These are phyloP conservation scores for Ricordea florida DNA, from an alignment of 92 coral and sea anemone genomes.

Conservation along the genomic window DNA sequence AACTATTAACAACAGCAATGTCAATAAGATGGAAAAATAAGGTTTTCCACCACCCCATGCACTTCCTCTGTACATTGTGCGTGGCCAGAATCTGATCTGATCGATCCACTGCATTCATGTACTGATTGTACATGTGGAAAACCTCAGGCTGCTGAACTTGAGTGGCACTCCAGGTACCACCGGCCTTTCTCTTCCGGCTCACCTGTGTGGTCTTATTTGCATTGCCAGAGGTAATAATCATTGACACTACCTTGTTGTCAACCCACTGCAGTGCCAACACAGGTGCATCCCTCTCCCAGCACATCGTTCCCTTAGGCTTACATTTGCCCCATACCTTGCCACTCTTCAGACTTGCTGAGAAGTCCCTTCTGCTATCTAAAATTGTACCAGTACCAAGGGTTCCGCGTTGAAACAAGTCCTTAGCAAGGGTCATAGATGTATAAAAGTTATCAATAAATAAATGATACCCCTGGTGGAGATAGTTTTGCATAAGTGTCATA, in stretches of 20 bases:
- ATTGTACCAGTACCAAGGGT: slow-evolving; percentile 48
- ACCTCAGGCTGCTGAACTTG: slow-evolving; percentile 28
- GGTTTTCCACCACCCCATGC: neutral
- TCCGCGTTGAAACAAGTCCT: slow-evolving; percentile 23
- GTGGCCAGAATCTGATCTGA: slow-evolving; percentile 29
- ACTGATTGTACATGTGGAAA: slow-evolving; percentile 19
- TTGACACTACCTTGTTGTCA: slow-evolving; percentile 38
- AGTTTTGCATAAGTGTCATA: slow-evolving; percentile 22
- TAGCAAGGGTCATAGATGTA: slow-evolving; percentile 23
- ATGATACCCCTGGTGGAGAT: slow-evolving; percentile 61
- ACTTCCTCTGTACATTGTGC: neutral
- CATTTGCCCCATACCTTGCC: slow-evolving; percentile 51
- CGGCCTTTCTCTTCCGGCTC: neutral
- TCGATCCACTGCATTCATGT: slow-evolving; percentile 31
- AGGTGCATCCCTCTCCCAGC: slow-evolving; percentile 31
- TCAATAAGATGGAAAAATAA: neutral
- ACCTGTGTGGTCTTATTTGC: slow-evolving; percentile 25
- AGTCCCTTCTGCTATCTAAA: neutral
- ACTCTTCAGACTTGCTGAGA: slow-evolving; percentile 24
- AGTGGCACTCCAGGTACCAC: neutral
- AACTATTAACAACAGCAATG: slow-evolving; percentile 26
- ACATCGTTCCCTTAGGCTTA: slow-evolving; percentile 33
- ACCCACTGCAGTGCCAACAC: slow-evolving; percentile 35
- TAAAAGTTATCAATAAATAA: slow-evolving; percentile 49
- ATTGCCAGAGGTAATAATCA: slow-evolving; percentile 31